These are phyloP conservation scores for Clanis bilineata DNA, from an alignment of 2,888 invertebrate genomes.

Conservation along the genomic window DNA sequence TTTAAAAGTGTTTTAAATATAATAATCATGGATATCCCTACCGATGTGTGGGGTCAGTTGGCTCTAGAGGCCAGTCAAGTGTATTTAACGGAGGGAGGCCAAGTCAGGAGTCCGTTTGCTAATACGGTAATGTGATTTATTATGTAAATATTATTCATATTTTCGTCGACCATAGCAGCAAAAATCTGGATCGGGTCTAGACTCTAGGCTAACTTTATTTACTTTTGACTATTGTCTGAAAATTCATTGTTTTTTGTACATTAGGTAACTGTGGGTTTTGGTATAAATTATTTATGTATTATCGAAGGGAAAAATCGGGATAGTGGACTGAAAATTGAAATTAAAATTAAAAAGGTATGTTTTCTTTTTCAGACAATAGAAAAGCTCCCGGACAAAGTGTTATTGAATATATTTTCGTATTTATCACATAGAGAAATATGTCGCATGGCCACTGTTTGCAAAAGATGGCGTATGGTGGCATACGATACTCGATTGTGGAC, in stretches of 20 bases:
- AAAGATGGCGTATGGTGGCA: conserved; percentile 97
- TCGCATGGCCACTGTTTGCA: conserved; percentile 96
- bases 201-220: neutral
- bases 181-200: no score
- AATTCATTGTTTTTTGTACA: neutral
- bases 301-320: neutral
- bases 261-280: neutral
- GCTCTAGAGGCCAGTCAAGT: conserved; percentile 94
- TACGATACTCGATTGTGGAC: conserved; percentile 98
- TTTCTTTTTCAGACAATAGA: conserved; percentile 91
- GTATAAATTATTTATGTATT: neutral
- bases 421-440: conserved; percentile 96
- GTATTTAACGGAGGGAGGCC: conserved; percentile 90
- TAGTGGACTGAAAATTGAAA: neutral
- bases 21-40: conserved; percentile 84
- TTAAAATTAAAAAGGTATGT: neutral
- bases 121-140: conserved; percentile 86
- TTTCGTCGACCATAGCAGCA: neutral
- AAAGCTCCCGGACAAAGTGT: conserved; percentile 97
- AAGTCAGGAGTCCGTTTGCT: conserved; percentile 90
- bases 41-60: conserved; percentile 94
- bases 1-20: conserved; percentile 30
- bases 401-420: conserved; percentile 96
- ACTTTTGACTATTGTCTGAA: neutral
- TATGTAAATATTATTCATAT: conserved; percentile 26